Evolutionary conservation across 2,888 invertebrate species (phyloP), one percentile per base, ranked within the genome.

Genomic region (Parthenolecanium corni): DNA sequence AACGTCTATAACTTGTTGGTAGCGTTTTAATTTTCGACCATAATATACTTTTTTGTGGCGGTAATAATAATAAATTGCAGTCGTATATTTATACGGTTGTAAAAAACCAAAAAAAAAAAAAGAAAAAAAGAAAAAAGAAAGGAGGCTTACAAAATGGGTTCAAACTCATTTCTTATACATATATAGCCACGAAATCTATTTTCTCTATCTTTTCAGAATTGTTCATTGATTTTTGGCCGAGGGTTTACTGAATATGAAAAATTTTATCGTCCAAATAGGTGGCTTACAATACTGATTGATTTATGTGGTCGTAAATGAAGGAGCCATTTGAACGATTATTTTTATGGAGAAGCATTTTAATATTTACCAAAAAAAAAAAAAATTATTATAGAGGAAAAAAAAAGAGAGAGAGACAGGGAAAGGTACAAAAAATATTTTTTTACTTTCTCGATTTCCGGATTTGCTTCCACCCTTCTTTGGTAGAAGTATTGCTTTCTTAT

Each of bases 291-390:
- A 5, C 3, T 61, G 61, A 61, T 61, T 61, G 61, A 61, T 61
- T 61, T 61, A 61, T 51, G 40, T 36, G 36, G 23, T 61, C 61
- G 61, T 61, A 49, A 61, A 61, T 61, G 40, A 61, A 47, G n/a
- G 49, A 49, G 49, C 21, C 23, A 23, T 49, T 21, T 18, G 21
- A 49, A 49, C 20, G 40, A 61, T 49, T 54, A 44, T 44, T 16
- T 44, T 16, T 44, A 54, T 54, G 38, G 54, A 54, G 42, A 54
- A 40, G 38, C 23, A 54, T 38, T n/a, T 23, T 54, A 54, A 31
- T 31, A 31, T 31, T 31, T 31, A 31, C 31, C 31, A 9, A 31
- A n/a, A n/a, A n/a, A n/a, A n/a, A n/a, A n/a, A n/a, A n/a, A n/a
- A 31, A 31, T 31, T 31, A 31, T 31, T 31, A 9, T 31, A 6